Conservation (phyloP, 1,140 invertebrate species). For the Cepaea nemoralis region DNA sequence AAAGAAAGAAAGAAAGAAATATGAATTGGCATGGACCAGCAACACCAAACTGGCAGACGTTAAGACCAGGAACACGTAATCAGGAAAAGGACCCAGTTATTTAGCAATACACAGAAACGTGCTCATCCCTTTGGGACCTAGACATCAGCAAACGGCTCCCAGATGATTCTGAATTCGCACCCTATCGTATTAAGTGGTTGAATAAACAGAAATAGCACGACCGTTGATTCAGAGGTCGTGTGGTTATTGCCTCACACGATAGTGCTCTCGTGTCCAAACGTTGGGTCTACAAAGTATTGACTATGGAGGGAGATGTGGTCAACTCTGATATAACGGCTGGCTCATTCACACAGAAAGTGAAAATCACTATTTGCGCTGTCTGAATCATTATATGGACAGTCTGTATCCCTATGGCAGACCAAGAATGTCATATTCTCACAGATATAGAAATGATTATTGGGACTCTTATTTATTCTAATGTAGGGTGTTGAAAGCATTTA, state of each 20-base stretch:
- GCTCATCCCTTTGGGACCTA: background rate
- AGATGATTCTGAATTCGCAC: background rate
- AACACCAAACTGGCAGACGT: background rate
- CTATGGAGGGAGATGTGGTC: background rate
- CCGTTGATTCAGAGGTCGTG: background rate
- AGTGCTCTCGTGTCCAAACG: background rate
- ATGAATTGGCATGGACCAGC: too few relatives aligned
- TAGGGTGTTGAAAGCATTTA: too few relatives aligned
- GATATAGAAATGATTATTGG: background rate
- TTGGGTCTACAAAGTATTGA: background rate
- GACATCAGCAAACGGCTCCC: background rate
- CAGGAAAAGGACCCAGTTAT: background rate
- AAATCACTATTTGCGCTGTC: background rate
- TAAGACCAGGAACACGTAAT: background rate
- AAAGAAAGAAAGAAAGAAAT: background rate
- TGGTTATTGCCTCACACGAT: background rate
- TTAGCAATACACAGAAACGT: background rate
- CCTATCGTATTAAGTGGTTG: slow-evolving; percentile 6
- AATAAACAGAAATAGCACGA: background rate
- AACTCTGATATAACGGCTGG: background rate
- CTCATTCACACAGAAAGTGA: background rate
- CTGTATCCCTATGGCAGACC: too few relatives aligned
- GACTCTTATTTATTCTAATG: too few relatives aligned
- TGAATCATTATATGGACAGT: background rate
- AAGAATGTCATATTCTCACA: background rate